These are phyloP conservation scores for Microtus montanus DNA, from an alignment of 2,113 vertebrate species.

Conservation along the genomic window DNA sequence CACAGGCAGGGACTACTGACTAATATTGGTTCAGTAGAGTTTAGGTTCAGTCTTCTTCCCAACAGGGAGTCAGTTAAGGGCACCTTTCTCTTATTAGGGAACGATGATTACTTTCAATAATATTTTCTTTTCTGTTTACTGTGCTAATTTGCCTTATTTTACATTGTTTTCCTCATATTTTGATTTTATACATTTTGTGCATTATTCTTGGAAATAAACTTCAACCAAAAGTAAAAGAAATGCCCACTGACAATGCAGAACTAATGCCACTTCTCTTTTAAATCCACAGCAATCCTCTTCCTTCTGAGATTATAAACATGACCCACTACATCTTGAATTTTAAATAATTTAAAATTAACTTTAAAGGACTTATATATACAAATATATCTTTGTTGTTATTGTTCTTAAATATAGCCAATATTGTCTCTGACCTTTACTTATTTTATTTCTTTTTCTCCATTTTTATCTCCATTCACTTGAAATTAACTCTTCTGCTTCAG, in stretches of 20 bases:
- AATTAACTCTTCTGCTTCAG: background rate
- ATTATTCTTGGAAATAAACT: constrained; percentile 4
- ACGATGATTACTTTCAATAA: constrained; percentile 24
- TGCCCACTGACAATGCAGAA: background rate
- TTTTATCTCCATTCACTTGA: background rate
- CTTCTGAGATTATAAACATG: background rate
- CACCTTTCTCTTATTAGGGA: constrained; percentile 34
- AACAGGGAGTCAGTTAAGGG: background rate
- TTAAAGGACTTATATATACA: background rate
- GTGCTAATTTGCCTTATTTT: constrained; percentile 2
- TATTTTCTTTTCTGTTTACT: constrained; percentile 25
- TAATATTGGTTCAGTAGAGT: background rate
- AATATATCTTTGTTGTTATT: background rate
- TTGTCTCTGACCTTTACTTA: background rate
- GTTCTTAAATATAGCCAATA: background rate
- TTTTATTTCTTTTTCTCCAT: background rate
- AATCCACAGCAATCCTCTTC: too few species aligned
- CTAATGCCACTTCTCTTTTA: background rate
- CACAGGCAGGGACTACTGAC: background rate
- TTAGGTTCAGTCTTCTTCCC: constrained; percentile 40
- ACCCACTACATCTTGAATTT: background rate
- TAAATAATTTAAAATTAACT: background rate
- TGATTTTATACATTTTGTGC: background rate
- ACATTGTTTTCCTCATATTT: background rate
- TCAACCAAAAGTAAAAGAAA: background rate